Conservation (phyloP, 1,140 invertebrate species). For the Drosophila tani region DNA sequence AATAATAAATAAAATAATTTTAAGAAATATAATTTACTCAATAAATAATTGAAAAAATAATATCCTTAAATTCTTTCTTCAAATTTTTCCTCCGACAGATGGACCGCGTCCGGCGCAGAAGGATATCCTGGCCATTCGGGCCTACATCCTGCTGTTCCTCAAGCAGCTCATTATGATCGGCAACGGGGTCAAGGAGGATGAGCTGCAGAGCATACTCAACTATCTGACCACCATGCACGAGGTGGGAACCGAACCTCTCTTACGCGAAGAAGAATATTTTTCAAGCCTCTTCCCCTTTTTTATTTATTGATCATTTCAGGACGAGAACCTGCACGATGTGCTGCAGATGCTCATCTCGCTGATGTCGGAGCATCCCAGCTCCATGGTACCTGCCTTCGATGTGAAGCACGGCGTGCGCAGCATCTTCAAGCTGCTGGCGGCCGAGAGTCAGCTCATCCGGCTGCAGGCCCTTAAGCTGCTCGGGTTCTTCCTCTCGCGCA, state of each 20-base stretch:
- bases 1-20: too few species aligned
- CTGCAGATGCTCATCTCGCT: constrained; percentile 98
- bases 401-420: constrained; percentile 97
- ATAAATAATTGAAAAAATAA: too few species aligned
- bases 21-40: too few species aligned
- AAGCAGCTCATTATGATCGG: constrained; percentile 99
- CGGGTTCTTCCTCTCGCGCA: constrained; percentile 97
- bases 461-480: constrained; percentile 98
- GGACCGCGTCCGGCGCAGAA: constrained; percentile 96
- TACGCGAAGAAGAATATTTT: neutral
- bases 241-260: constrained; percentile 86
- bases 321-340: constrained; percentile 99
- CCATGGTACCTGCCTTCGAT: constrained; percentile 99
- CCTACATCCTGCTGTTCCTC: constrained; percentile 97
- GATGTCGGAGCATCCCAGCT: constrained; percentile 99
- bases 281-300: neutral
- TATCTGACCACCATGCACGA: constrained; percentile 98
- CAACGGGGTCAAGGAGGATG: constrained; percentile 98
- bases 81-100: constrained; percentile 86
- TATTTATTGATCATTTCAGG: constrained; percentile 86
- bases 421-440: constrained; percentile 98
- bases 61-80: neutral
- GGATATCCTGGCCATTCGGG: constrained; percentile 96
- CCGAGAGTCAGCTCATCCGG: constrained; percentile 97
- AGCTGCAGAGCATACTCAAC: constrained; percentile 99